Percentiles rank a stretch among this genome's conserved stretches.
phyloP scores from a whole-genome alignment of 2,113 vertebrate species.

The Baryphthengus martii region DNA sequence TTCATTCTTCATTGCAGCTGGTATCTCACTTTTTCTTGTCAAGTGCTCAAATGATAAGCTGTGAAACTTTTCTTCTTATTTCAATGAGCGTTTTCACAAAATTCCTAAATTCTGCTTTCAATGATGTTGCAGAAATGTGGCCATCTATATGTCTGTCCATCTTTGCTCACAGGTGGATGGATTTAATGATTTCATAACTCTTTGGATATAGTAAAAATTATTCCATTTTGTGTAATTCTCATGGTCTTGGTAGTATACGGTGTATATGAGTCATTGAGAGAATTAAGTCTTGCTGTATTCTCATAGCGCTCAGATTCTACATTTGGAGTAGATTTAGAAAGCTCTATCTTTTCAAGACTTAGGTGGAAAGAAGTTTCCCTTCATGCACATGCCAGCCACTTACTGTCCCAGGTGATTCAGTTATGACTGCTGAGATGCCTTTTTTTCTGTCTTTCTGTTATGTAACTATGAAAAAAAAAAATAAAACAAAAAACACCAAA shows the following conservation, averaged over 20 bases:
- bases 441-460: not conserved
- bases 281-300: not conserved
- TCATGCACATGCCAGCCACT: not conserved
- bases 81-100: not conserved
- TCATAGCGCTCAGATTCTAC: not conserved
- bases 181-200: not conserved
- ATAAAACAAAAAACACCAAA: too few species aligned
- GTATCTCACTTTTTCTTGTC: not conserved
- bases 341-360: not conserved
- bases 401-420: not conserved
- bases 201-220: not conserved
- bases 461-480: not conserved
- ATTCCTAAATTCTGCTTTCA: not conserved
- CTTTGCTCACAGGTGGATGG: not conserved
- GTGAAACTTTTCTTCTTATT: not conserved
- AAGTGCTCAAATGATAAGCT: not conserved
- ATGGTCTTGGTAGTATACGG: not conserved
- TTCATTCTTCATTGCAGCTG: not conserved
- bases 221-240: not conserved
- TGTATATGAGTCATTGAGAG: not conserved
- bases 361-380: not conserved
- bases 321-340: not conserved
- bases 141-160: not conserved
- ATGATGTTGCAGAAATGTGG: not conserved
- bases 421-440: not conserved